Percentiles rank a stretch among this genome's conserved stretches.
Evolutionary conservation across 2,888 invertebrate genomes (phyloP).

Genomic region (Drosophila putrida): DNA sequence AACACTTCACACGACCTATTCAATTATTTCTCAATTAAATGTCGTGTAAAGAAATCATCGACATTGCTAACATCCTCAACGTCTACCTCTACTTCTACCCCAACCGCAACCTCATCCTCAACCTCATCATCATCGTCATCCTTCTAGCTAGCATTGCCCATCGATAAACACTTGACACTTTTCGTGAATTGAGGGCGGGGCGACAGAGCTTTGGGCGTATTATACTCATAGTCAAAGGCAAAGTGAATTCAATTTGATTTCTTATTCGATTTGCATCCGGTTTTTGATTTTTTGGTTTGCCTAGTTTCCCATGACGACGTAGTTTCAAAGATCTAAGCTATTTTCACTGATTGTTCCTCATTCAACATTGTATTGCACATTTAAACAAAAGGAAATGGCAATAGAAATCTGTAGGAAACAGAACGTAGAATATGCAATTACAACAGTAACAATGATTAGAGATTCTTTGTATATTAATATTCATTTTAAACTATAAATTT

Average conservation of each 20-base stretch:
- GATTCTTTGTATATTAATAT: no score
- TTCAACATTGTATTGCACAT: neutral
- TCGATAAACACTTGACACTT: conserved; percentile 69
- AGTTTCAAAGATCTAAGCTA: conserved; percentile 31
- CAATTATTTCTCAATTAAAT: conserved; percentile 85
- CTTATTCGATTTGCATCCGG: conserved; percentile 33
- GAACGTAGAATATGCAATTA: neutral
- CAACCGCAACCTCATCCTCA: conserved; percentile 29
- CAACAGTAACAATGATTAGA: no score
- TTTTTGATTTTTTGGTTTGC: conserved; percentile 31
- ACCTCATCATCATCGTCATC: conserved; percentile 19
- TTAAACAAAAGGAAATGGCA: neutral
- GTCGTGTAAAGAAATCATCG: conserved; percentile 73
- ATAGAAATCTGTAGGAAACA: neutral
- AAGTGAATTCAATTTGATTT: conserved; percentile 70
- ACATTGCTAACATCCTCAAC: conserved; percentile 19
- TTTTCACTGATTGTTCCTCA: conserved; percentile 6
- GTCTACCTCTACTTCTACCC: neutral
- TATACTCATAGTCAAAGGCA: conserved; percentile 23
- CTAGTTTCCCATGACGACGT: conserved; percentile 40
- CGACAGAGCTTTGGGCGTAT: conserved; percentile 5
- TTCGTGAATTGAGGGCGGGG: conserved; percentile 34
- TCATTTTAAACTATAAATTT: no score
- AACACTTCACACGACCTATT: conserved; percentile 84
- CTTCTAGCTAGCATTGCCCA: conserved; percentile 23